phyloP scores from a whole-genome alignment of 2,888 invertebrate genomes.

The Patella depressa region DNA sequence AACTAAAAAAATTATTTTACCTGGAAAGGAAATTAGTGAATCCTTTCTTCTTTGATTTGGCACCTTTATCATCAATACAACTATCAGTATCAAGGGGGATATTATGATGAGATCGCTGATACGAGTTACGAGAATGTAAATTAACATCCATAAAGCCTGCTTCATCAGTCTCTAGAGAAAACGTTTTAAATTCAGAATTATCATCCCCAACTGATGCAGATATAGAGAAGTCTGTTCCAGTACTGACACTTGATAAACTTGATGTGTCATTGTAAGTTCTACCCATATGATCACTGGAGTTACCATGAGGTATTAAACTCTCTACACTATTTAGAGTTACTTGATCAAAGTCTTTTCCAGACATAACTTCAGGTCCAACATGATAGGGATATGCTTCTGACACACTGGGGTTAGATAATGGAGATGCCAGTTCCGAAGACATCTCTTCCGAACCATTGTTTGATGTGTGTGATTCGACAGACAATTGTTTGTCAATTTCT shows the following conservation, averaged over 20 bases:
- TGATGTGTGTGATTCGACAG: conserved; percentile 14
- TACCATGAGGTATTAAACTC: conserved; percentile 48
- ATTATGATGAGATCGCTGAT: conserved; percentile 51
- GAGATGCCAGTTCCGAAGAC: conserved; percentile 10
- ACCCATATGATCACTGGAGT: conserved; percentile 49
- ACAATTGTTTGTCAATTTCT: not conserved
- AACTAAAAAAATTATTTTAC: conserved; percentile 36
- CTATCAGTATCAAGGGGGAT: conserved; percentile 49
- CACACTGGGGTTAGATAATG: conserved; percentile 16
- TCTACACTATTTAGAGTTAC: conserved; percentile 54
- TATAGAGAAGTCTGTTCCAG: conserved; percentile 64
- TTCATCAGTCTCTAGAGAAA: conserved; percentile 61
- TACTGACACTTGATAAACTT: conserved; percentile 67
- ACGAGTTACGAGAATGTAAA: conserved; percentile 63
- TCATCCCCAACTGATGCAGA: conserved; percentile 61
- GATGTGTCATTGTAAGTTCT: conserved; percentile 60
- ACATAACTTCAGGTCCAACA: conserved; percentile 16
- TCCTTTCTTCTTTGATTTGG: conserved; percentile 56
- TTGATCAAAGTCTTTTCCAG: conserved; percentile 49
- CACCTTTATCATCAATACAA: conserved; percentile 54
- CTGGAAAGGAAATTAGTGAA: conserved; percentile 56
- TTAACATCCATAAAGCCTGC: conserved; percentile 65
- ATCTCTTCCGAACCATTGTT: conserved; percentile 18
- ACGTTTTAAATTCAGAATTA: conserved; percentile 46
- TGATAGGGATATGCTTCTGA: conserved; percentile 17